Percentiles rank a stretch among this genome's conserved stretches.
Conservation (phyloP, 2,888 invertebrate species). For the Pilophorus perplexus region DNA sequence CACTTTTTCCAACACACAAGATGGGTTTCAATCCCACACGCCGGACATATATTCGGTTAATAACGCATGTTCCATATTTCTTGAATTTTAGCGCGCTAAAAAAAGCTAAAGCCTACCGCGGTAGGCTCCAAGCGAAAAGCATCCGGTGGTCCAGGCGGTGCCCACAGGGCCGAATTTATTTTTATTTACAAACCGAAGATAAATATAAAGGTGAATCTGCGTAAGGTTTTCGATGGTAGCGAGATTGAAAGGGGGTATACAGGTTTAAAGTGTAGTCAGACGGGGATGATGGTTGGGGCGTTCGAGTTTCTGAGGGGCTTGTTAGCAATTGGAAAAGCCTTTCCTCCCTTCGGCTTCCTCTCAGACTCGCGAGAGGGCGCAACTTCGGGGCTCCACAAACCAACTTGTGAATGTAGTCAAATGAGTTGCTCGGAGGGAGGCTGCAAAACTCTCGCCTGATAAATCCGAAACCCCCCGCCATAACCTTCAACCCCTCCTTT, state of each 20-base stretch:
- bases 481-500: not conserved
- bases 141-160: no score
- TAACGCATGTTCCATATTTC: no score
- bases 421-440: slow-evolving; percentile 29
- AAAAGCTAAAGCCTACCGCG: no score
- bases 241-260: not conserved
- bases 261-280: slow-evolving; percentile 18
- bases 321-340: slow-evolving; percentile 24
- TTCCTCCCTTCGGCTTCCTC: not conserved
- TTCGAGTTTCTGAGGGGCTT: slow-evolving; percentile 19
- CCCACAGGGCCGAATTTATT: no score
- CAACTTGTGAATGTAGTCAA: slow-evolving; percentile 38
- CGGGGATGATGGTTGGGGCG: not conserved
- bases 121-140: no score
- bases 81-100: no score
- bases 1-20: no score
- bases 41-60: no score
- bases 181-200: no score
- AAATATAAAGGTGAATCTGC: no score
- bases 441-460: slow-evolving; percentile 6
- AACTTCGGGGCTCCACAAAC: slow-evolving; percentile 13
- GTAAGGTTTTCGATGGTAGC: no score
- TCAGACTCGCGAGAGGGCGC: slow-evolving; percentile 4
- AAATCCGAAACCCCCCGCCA: not conserved
- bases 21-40: no score